Evolutionary conservation across 2,797 vertebrate species (phyloP).

Genomic region (Pitangus sulphuratus): DNA sequence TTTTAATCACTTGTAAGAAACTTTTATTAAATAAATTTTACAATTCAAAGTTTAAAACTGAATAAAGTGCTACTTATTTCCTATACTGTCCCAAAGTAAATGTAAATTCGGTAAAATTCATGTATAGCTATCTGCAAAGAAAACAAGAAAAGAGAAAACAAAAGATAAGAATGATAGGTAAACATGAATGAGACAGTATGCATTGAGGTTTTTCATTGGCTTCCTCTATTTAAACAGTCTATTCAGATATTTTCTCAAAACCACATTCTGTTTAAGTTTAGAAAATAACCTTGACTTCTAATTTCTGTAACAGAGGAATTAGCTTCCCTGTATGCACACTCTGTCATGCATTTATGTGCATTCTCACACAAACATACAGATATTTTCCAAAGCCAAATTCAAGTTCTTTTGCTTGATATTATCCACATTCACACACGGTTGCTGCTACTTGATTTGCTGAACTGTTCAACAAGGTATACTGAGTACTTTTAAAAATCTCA

Average conservation of each 20-base stretch:
- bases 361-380: neutral
- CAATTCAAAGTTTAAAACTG: neutral
- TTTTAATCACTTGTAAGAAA: neutral
- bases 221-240: neutral
- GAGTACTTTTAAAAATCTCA: neutral
- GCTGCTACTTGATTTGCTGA: neutral
- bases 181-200: neutral
- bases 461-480: neutral
- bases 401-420: neutral
- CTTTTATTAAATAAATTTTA: neutral
- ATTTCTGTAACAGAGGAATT: slow-evolving; percentile 46
- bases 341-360: rapidly evolving
- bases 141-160: neutral
- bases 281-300: slow-evolving; percentile 42
- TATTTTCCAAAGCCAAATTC: slow-evolving; percentile 42
- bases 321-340: slow-evolving; percentile 24
- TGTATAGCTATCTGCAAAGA: neutral
- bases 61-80: neutral
- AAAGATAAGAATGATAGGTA: neutral
- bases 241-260: slow-evolving; percentile 6
- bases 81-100: neutral
- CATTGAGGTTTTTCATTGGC: slow-evolving; percentile 16
- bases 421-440: neutral
- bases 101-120: neutral
- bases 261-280: neutral